These are phyloP conservation scores for Plecturocebus donacophilus DNA, from an alignment of 2,113 vertebrate species.

Conservation along the genomic window DNA sequence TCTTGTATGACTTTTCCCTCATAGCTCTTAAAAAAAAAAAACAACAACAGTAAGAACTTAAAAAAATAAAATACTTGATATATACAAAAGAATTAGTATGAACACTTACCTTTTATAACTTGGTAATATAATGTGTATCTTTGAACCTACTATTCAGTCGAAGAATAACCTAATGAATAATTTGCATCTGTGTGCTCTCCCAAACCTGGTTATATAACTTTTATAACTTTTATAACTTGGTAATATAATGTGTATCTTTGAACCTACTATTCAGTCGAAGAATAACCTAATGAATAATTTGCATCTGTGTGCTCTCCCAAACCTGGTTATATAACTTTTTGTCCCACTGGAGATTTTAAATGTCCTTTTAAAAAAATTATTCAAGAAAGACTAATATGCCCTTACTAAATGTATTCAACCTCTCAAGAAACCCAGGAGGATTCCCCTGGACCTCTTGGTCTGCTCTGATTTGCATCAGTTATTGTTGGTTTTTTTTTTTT, in stretches of 20 bases:
- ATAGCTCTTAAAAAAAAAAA: not conserved
- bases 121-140: not conserved
- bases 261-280: not conserved
- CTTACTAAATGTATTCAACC: not conserved
- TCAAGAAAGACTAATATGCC: not conserved
- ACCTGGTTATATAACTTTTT: not conserved
- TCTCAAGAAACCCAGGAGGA: not conserved
- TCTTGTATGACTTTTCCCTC: not conserved
- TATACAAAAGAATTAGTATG: conserved; percentile 2
- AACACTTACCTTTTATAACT: not conserved
- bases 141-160: not conserved
- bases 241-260: not conserved
- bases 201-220: not conserved
- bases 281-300: not conserved
- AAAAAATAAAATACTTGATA: not conserved
- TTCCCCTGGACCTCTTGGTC: not conserved
- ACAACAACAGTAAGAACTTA: not conserved
- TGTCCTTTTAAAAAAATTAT: not conserved
- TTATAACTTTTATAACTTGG: no score
- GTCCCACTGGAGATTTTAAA: not conserved
- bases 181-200: not conserved
- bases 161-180: not conserved
- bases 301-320: not conserved
- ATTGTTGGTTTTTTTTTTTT: no score
- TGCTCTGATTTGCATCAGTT: not conserved